These are phyloP conservation scores for Drosophila quadrilineata DNA, from an alignment of 1,140 invertebrate species.

Conservation along the genomic window DNA sequence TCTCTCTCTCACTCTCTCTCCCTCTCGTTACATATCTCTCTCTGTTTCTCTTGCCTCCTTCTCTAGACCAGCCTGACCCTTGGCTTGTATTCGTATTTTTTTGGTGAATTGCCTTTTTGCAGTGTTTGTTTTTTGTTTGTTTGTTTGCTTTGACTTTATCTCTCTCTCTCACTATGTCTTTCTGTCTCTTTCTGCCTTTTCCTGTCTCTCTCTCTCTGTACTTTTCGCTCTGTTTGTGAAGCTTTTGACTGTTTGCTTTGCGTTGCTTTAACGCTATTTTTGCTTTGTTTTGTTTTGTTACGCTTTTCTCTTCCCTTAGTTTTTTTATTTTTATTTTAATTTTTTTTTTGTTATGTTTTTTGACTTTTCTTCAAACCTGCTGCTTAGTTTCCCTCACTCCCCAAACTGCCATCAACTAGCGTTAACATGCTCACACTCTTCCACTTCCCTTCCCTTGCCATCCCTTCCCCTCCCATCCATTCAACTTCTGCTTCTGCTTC, in stretches of 20 bases:
- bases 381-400: not conserved
- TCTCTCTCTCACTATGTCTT: conserved; percentile 30
- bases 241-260: conserved; percentile 74
- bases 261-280: conserved; percentile 76
- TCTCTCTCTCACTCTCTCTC: not conserved
- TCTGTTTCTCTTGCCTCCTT: conserved; percentile 9
- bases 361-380: conserved; percentile 37
- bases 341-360: conserved; percentile 51
- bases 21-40: too few species aligned
- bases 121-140: conserved; percentile 67
- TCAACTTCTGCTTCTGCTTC: conserved; percentile 23
- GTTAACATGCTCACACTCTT: conserved; percentile 18
- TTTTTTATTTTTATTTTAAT: too few species aligned
- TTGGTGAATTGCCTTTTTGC: conserved; percentile 67
- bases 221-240: conserved; percentile 53
- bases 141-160: conserved; percentile 52
- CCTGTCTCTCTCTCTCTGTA: conserved; percentile 18
- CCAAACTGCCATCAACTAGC: conserved; percentile 6
- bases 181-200: too few species aligned
- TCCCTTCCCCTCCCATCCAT: conserved; percentile 11
- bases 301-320: conserved; percentile 8
- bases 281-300: conserved; percentile 49
- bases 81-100: conserved; percentile 34
- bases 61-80: conserved; percentile 23
- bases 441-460: not conserved